Percentiles rank a stretch among this genome's conserved stretches.
These are phyloP conservation scores for Trematocara macrostoma DNA, from an alignment of 2,113 vertebrate species.

Conservation along the genomic window DNA sequence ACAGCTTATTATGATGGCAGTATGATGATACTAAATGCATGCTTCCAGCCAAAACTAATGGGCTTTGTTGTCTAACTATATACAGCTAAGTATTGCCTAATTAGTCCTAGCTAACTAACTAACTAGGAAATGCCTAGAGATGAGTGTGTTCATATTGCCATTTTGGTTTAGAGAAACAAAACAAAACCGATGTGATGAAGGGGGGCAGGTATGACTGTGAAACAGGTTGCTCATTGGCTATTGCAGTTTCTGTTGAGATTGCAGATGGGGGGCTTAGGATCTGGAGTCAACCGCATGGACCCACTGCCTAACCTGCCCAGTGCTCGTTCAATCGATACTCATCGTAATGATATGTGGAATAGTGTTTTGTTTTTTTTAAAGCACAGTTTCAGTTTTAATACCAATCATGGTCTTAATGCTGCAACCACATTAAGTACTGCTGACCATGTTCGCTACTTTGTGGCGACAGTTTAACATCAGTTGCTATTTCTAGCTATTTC, in stretches of 20 bases:
- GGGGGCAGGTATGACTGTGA: neutral
- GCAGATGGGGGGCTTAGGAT: neutral
- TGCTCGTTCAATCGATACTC: neutral
- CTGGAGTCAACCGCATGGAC: neutral
- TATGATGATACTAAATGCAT: rapidly evolving
- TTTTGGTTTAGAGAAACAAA: neutral
- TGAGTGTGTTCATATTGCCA: rapidly evolving
- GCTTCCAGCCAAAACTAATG: rapidly evolving
- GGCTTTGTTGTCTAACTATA: neutral
- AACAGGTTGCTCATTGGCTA: neutral
- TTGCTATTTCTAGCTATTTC: neutral
- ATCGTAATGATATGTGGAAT: rapidly evolving
- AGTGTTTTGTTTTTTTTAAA: neutral
- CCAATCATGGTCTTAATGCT: neutral
- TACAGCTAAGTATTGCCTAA: neutral
- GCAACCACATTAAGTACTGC: neutral
- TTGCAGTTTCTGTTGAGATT: neutral
- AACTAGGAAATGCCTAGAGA: neutral
- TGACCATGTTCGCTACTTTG: neutral
- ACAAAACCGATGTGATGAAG: neutral
- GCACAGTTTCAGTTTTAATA: neutral
- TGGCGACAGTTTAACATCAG: neutral
- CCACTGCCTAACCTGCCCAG: neutral
- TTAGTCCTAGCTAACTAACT: neutral
- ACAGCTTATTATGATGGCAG: neutral